Conservation (phyloP, 2,113 vertebrate species). For the Cygnus atratus region DNA sequence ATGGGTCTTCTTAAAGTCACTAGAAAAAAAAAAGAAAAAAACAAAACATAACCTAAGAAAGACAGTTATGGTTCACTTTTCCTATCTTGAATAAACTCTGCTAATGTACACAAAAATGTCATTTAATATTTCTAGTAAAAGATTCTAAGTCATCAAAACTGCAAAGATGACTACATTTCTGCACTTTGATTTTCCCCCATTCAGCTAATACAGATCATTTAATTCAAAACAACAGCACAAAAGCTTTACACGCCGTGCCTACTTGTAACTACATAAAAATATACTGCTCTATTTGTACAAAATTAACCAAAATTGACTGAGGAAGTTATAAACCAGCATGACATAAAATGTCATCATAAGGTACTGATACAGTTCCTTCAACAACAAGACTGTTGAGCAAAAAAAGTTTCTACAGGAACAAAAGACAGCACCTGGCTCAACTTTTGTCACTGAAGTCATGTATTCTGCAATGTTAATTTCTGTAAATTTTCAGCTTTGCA, state of each 20-base stretch:
- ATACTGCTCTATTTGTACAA: background rate
- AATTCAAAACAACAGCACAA: background rate
- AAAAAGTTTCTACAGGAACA: background rate
- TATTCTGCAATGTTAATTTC: background rate
- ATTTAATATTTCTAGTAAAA: constrained; percentile 35
- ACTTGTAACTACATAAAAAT: background rate
- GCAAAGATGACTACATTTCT: background rate
- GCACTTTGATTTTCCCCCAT: background rate
- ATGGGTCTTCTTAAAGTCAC: constrained; percentile 69
- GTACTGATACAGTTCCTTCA: background rate
- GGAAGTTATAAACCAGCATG: background rate
- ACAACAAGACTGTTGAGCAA: background rate
- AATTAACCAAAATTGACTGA: background rate
- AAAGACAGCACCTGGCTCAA: background rate
- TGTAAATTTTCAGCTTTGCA: background rate
- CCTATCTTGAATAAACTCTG: constrained; percentile 11
- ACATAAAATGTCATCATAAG: background rate
- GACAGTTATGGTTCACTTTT: constrained; percentile 65
- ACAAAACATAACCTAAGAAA: background rate
- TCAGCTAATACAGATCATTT: background rate
- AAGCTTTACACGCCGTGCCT: background rate
- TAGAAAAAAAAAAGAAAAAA: background rate
- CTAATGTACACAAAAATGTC: background rate
- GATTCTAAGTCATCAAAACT: background rate
- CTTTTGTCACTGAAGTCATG: background rate